phyloP scores from a whole-genome alignment of 2,797 vertebrate genomes.

The Macropus fuliginosus region DNA sequence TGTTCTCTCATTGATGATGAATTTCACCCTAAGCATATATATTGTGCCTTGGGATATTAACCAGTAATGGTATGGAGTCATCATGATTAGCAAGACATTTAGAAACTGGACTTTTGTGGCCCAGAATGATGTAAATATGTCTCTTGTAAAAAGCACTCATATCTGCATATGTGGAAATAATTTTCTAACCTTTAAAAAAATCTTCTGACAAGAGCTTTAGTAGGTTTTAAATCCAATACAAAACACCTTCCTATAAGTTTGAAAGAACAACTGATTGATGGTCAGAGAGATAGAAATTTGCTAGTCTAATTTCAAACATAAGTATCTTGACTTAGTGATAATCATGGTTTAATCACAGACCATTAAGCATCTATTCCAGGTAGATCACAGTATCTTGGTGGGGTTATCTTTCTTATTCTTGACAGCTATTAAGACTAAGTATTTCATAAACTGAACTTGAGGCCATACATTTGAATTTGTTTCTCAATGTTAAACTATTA shows the following conservation, averaged over 20 bases:
- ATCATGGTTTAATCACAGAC: background rate
- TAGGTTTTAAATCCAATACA: background rate
- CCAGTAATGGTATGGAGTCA: background rate
- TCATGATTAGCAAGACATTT: background rate
- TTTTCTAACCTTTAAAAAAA: background rate
- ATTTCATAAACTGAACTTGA: background rate
- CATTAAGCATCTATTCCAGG: background rate
- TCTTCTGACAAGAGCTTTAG: background rate
- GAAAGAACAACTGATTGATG: background rate
- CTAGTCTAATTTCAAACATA: background rate
- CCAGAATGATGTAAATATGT: background rate
- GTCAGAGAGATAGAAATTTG: background rate
- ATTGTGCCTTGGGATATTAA: background rate
- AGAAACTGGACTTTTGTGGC: background rate
- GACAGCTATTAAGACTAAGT: background rate
- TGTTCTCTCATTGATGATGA: background rate
- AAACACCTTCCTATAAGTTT: background rate
- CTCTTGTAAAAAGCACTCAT: background rate
- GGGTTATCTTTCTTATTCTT: background rate
- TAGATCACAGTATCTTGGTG: background rate
- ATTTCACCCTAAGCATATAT: background rate
- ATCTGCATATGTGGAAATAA: background rate
- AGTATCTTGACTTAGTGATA: background rate
- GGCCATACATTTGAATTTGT: background rate
- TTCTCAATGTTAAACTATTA: background rate